Evolutionary conservation across 2,113 vertebrate species (phyloP), one percentile per base, ranked within the genome.

Genomic region (Puntigrus tetrazona): DNA sequence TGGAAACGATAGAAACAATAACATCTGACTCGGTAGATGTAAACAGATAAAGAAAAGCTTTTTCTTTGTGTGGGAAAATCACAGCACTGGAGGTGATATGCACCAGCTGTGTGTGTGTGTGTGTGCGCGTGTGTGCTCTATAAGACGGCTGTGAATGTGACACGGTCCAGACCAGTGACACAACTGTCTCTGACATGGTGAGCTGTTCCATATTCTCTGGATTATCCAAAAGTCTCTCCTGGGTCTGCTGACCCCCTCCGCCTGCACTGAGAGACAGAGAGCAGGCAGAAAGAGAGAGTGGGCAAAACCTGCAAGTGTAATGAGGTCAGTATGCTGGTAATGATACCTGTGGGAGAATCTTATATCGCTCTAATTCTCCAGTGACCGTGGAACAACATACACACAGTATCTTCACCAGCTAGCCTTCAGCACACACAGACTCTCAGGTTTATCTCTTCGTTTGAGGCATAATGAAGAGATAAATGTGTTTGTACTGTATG

Each of bases 141-240:
- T 55, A 55, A 55, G 52, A 22, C 52, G 1, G 22, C n/a, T 57
- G 22, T 57, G 52, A 57, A 57, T n/a, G 52, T 57, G 52, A 57
- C 22, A 57, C 3, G 52, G 7, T 57, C 52, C 52, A 87, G 57
- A 85, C 25, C 47, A 20, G 5, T 34, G 50, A 80, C 10, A 75
- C 81, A 74, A 16, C 63, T 55, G 41, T 27, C 77, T 79, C 34
- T 77, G 65, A 75, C 29, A 5, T 34, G 27, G 20, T 61, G 65
- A 63, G 69, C 76, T 73, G n/a, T 65, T 76, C 41, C 74, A 87
- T 84, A 82, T 55, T 73, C 57, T 82, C 27, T 34, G 77, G 75
- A 83, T 88, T 86, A 88, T 43, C 85, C 77, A 84, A 50, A 87
- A 82, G 61, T 81, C 61, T 47, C 87, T 84, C 38, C 13, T 70